Evolutionary conservation across 2,113 vertebrate genomes (phyloP).

Genomic region (Nycticebus coucang): DNA sequence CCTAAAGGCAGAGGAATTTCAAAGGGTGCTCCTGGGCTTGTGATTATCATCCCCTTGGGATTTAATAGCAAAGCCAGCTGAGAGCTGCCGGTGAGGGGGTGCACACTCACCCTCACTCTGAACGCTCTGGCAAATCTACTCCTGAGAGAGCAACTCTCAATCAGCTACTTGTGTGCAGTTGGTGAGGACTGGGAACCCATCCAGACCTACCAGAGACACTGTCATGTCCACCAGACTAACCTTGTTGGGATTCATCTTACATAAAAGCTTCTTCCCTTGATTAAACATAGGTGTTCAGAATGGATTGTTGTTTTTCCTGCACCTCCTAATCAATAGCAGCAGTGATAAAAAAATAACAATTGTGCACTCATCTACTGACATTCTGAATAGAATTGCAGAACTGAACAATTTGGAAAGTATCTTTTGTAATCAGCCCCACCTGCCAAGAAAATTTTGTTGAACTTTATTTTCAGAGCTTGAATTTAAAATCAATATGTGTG

Average conservation of each 20-base stretch:
- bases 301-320: conserved; percentile 86
- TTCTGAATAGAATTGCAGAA: conserved; percentile 43
- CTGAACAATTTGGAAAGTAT: background rate
- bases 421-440: background rate
- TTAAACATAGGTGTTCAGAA: conserved; percentile 89
- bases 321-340: conserved; percentile 87
- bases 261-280: conserved; percentile 90
- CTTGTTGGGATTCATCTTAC: conserved; percentile 91
- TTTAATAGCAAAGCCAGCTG: background rate
- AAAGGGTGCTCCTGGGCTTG: background rate
- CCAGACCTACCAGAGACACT: conserved; percentile 89
- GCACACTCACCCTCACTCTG: background rate
- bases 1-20: background rate
- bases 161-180: background rate
- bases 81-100: background rate
- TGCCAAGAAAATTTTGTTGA: background rate
- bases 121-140: background rate
- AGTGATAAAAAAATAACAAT: conserved; percentile 57
- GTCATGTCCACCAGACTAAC: conserved; percentile 92
- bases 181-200: background rate
- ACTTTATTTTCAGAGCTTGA: background rate
- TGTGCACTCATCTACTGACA: background rate
- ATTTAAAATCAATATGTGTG: background rate
- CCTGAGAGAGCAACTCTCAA: background rate
- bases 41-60: conserved; percentile 29